phyloP scores from a whole-genome alignment of 2,113 vertebrate species.

The Sinocyclocheilus anophthalmus region DNA sequence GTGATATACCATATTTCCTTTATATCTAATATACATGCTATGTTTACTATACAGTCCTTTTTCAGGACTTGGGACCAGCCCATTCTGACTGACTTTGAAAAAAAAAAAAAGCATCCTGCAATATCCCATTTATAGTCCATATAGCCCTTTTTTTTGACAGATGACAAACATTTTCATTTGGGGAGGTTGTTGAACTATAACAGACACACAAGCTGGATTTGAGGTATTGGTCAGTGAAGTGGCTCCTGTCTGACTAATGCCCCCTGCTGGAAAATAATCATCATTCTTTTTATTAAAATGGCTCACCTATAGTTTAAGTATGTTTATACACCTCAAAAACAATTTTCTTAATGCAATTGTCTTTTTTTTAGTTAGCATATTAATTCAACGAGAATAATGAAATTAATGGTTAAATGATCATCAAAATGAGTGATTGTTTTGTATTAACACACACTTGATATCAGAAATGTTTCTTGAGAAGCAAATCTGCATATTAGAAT shows the following conservation, averaged over 20 bases:
- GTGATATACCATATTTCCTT: neutral
- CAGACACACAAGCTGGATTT: neutral
- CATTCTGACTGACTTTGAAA: neutral
- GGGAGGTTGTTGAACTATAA: neutral
- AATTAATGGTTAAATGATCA: neutral
- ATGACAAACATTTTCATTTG: neutral
- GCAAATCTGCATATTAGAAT: neutral
- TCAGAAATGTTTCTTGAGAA: neutral
- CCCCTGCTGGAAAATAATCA: constrained; percentile 9
- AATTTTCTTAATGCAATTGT: neutral
- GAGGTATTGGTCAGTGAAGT: neutral
- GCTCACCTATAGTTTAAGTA: neutral
- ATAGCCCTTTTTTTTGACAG: neutral
- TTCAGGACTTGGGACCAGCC: neutral
- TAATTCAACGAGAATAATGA: neutral
- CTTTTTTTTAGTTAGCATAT: neutral
- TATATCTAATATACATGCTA: too few species aligned
- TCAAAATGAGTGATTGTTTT: too few species aligned
- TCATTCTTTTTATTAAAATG: neutral
- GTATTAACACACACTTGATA: neutral
- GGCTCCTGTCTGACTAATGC: neutral
- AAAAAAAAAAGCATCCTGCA: neutral
- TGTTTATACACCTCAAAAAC: neutral
- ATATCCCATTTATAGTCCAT: neutral
- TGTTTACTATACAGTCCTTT: neutral